A percentile compares a stretch with the other conserved stretches of the same genome.
Conservation (phyloP, 2,113 vertebrate species). For the Pluvialis apricaria region DNA sequence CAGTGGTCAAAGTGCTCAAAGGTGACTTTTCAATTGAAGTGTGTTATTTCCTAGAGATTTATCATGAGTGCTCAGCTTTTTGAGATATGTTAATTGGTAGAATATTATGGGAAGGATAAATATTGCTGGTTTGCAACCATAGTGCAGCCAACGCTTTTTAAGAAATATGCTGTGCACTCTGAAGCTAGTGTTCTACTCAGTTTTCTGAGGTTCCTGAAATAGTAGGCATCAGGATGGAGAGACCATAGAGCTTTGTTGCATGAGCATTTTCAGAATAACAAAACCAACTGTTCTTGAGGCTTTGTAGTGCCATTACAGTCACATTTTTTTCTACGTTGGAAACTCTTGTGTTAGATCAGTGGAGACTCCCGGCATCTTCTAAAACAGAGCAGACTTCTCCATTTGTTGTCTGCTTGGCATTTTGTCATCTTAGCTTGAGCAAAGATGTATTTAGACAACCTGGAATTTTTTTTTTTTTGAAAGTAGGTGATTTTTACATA, state of each 20-base stretch:
- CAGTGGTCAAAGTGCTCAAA: neutral
- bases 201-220: neutral
- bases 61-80: neutral
- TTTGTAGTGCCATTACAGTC: neutral
- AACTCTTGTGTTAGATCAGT: neutral
- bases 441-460: neutral
- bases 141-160: neutral
- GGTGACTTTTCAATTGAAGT: neutral
- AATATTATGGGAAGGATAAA: neutral
- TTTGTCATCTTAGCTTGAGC: neutral
- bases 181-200: neutral
- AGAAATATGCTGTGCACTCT: neutral
- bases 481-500: neutral
- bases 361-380: neutral
- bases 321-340: neutral
- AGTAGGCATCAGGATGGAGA: rapidly evolving
- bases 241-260: neutral
- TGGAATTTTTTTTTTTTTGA: neutral
- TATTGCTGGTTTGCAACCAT: neutral
- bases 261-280: neutral
- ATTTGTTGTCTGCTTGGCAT: neutral
- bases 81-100: neutral
- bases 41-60: neutral
- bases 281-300: neutral
- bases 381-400: neutral